Percentiles rank a stretch among this genome's conserved stretches.
These are phyloP conservation scores for Myotis vivesi DNA, from an alignment of 2,797 vertebrate genomes.

Conservation along the genomic window DNA sequence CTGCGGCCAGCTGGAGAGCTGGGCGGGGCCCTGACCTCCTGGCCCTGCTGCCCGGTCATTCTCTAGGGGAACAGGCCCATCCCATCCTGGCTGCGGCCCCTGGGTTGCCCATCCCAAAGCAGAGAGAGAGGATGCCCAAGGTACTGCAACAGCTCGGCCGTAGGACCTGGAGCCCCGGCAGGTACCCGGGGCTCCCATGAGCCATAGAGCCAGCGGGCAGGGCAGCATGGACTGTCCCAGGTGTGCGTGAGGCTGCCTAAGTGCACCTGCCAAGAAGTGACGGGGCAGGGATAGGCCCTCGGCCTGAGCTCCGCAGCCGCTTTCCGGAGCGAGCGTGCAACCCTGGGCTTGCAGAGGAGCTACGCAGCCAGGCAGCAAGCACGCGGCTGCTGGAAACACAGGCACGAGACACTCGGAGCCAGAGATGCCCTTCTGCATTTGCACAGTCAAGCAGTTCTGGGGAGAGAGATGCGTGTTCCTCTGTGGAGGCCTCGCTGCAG, in stretches of 20 bases:
- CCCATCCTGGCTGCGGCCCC: rapidly evolving
- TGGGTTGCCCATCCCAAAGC: background rate
- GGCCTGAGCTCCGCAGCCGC: background rate
- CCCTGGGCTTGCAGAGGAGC: background rate
- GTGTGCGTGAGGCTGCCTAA: rapidly evolving
- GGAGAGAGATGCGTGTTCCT: background rate
- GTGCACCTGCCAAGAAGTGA: rapidly evolving
- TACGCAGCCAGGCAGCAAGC: conserved; percentile 39
- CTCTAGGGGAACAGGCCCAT: background rate
- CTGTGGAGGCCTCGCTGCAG: background rate
- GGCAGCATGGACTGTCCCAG: background rate
- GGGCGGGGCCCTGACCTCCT: rapidly evolving
- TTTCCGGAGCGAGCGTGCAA: background rate
- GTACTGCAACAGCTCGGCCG: background rate
- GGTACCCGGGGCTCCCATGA: background rate
- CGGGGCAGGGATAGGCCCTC: background rate
- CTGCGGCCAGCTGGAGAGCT: rapidly evolving
- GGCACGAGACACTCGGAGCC: background rate
- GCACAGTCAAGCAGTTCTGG: background rate
- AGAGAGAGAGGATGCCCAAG: background rate
- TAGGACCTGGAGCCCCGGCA: rapidly evolving
- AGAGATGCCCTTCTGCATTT: background rate
- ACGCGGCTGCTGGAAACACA: background rate
- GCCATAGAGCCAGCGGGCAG: rapidly evolving
- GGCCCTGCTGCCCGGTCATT: rapidly evolving